Evolutionary conservation across 2,888 invertebrate genomes (phyloP).

Genomic region (Theodoxus fluviatilis): DNA sequence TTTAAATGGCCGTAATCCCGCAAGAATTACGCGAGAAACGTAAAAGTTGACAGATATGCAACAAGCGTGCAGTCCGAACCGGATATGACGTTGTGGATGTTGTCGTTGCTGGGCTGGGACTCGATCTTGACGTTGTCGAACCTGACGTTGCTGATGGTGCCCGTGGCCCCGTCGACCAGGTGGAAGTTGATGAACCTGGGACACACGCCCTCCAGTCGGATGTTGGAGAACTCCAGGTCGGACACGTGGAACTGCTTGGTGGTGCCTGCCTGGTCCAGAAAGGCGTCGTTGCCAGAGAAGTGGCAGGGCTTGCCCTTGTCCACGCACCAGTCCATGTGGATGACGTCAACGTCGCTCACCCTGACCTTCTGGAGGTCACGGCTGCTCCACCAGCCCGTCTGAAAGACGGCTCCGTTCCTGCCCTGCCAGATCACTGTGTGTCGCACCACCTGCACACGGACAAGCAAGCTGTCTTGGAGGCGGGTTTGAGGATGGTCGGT

Average conservation of each 20-base stretch:
- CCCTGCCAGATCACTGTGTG: slow-evolving; percentile 29
- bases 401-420: slow-evolving; percentile 32
- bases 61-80: no score
- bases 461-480: no score
- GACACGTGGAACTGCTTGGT: background rate
- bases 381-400: slow-evolving; percentile 28
- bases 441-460: no score
- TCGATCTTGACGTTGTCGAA: slow-evolving; percentile 22
- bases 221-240: slow-evolving; percentile 21
- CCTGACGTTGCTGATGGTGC: slow-evolving; percentile 7
- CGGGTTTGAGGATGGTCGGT: no score
- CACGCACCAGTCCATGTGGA: slow-evolving; percentile 31
- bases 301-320: slow-evolving; percentile 17
- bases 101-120: slow-evolving; percentile 22
- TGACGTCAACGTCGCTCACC: slow-evolving; percentile 28
- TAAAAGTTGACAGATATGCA: no score
- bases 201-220: slow-evolving; percentile 23
- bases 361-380: slow-evolving; percentile 20
- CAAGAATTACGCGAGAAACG: no score
- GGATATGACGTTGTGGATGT: slow-evolving; percentile 25
- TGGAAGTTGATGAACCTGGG: slow-evolving; percentile 24
- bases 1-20: no score
- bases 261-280: slow-evolving; percentile 19
- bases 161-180: slow-evolving; percentile 10
- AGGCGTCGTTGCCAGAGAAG: slow-evolving; percentile 20